Evolutionary conservation across 2,113 vertebrate genomes (phyloP).

Genomic region (Equus quagga): DNA sequence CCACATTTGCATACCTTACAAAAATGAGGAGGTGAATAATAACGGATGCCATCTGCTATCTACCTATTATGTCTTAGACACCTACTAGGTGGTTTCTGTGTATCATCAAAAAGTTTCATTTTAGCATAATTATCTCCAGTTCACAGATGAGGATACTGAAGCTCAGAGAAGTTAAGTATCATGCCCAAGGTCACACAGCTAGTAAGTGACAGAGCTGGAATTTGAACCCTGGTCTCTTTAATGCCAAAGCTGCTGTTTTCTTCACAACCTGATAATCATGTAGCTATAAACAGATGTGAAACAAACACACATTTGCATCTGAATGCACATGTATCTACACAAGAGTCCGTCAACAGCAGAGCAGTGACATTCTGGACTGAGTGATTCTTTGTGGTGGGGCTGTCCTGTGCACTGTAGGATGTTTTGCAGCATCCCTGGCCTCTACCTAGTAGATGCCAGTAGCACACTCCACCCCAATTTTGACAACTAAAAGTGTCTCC

Average conservation of each 20-base stretch:
- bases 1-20: not conserved
- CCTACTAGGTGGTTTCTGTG: not conserved
- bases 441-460: not conserved
- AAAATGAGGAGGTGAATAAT: not conserved
- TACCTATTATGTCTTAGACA: not conserved
- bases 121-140: not conserved
- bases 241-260: not conserved
- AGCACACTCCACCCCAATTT: not conserved
- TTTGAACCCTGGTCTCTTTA: not conserved
- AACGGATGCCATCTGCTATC: not conserved
- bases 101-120: not conserved
- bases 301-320: not conserved
- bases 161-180: not conserved
- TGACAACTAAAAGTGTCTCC: not conserved
- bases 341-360: not conserved
- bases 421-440: not conserved
- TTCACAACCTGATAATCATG: not conserved
- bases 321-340: not conserved
- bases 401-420: not conserved
- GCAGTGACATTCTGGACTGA: not conserved
- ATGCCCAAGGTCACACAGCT: not conserved
- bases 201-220: not conserved
- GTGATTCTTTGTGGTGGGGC: not conserved
- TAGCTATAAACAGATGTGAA: not conserved
- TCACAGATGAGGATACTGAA: not conserved